Conservation (phyloP, 2,797 vertebrate species). For the Enteromius trimaculatus region DNA sequence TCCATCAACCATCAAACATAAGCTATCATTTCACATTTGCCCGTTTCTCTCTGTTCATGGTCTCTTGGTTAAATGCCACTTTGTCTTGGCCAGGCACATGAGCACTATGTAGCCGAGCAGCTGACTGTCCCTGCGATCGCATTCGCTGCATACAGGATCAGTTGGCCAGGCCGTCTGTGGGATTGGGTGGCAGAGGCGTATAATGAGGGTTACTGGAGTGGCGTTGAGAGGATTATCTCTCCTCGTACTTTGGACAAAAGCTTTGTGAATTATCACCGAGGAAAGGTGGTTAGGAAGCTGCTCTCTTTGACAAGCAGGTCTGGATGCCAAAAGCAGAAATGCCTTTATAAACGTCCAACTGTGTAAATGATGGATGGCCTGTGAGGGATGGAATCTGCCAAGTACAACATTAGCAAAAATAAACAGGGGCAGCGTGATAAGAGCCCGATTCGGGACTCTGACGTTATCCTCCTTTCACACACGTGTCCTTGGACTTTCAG, state of each 20-base stretch:
- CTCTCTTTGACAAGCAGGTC: constrained; percentile 49
- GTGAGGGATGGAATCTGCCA: constrained; percentile 37
- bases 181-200: constrained; percentile 41
- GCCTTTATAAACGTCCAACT: constrained; percentile 44
- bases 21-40: constrained; percentile 38
- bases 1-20: constrained; percentile 34
- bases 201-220: constrained; percentile 55
- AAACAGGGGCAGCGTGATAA: constrained; percentile 49
- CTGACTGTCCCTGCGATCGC: constrained; percentile 45
- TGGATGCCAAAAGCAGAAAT: constrained; percentile 46
- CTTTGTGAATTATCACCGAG: constrained; percentile 41
- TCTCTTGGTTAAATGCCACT: constrained; percentile 53
- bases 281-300: constrained; percentile 29
- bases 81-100: constrained; percentile 46
- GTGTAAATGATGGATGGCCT: constrained; percentile 53
- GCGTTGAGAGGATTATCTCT: constrained; percentile 51
- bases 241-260: constrained; percentile 50
- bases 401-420: constrained; percentile 58
- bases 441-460: constrained; percentile 27
- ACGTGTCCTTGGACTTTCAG: constrained; percentile 43
- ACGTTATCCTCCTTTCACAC: constrained; percentile 39
- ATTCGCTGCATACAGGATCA: constrained; percentile 53
- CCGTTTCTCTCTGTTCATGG: constrained; percentile 35
- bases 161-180: constrained; percentile 38
- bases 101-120: constrained; percentile 40